phyloP scores from a whole-genome alignment of 1,140 invertebrate genomes.

The Choristoneura fumiferana region DNA sequence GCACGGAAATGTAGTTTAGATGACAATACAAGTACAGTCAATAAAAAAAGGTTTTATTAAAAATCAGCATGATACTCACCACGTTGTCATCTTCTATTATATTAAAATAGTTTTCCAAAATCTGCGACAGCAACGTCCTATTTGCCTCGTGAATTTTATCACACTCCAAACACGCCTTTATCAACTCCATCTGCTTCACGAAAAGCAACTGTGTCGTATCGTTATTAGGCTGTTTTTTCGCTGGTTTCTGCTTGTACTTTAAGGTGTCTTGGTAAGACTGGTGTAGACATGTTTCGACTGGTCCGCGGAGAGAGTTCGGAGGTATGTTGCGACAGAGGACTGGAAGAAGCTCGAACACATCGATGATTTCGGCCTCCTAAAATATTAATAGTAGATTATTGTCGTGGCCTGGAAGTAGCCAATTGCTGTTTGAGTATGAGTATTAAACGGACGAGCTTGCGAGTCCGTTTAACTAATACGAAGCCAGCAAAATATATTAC shows the following conservation, averaged over 20 bases:
- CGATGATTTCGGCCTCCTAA: slow-evolving; percentile 54
- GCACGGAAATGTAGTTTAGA: too few species aligned
- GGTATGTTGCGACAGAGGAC: slow-evolving; percentile 57
- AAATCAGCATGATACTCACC: slow-evolving; percentile 39
- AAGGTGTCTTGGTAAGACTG: slow-evolving; percentile 33
- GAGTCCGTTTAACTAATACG: too few species aligned
- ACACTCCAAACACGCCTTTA: slow-evolving; percentile 61
- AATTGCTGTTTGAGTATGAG: too few species aligned
- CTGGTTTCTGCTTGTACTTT: slow-evolving; percentile 1
- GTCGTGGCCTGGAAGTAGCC: too few species aligned
- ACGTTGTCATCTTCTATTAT: slow-evolving; percentile 69
- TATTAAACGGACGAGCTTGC: too few species aligned
- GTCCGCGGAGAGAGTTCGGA: slow-evolving; percentile 45
- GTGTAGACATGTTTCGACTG: slow-evolving; percentile 43
- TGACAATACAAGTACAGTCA: too few species aligned
- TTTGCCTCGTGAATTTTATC: slow-evolving; percentile 79
- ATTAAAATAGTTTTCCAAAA: slow-evolving; percentile 72
- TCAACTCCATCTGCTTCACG: slow-evolving; percentile 41
- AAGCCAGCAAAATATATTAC: too few species aligned
- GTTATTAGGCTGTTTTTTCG: slow-evolving; percentile 22
- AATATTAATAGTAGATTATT: too few species aligned
- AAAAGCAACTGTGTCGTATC: slow-evolving; percentile 38
- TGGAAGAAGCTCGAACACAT: slow-evolving; percentile 54
- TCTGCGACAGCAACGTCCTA: slow-evolving; percentile 71
- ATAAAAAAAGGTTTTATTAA: too few species aligned